Evolutionary conservation across 2,797 vertebrate species (phyloP).

Genomic region (Rhabdomys pumilio): DNA sequence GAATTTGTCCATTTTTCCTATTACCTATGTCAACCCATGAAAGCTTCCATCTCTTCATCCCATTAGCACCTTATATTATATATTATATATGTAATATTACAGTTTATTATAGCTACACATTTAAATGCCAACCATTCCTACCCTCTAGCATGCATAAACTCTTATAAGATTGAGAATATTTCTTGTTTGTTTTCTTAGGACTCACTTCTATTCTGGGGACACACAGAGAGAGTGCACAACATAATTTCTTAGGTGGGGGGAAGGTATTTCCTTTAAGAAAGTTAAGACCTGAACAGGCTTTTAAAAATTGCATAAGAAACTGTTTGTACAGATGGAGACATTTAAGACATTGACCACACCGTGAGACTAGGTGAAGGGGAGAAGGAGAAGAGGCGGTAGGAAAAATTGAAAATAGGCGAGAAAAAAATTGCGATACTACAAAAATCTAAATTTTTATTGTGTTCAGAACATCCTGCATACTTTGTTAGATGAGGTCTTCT

Average conservation of each 20-base stretch:
- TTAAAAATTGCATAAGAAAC: background rate
- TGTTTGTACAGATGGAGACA: background rate
- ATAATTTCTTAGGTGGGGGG: background rate
- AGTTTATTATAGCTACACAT: background rate
- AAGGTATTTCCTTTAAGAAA: background rate
- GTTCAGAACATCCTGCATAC: background rate
- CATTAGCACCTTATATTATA: background rate
- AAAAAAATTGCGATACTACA: background rate
- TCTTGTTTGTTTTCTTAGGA: slow-evolving; percentile 54
- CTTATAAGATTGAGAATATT: background rate
- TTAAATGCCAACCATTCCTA: background rate
- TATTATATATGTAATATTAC: background rate
- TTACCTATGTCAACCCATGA: background rate
- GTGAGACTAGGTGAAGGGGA: background rate
- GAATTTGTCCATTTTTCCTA: background rate
- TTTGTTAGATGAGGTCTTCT: slow-evolving; percentile 31
- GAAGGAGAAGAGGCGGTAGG: background rate
- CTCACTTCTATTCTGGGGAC: background rate
- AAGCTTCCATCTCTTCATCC: background rate
- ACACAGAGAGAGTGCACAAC: background rate
- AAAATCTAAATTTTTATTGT: slow-evolving; percentile 17
- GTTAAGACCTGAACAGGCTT: background rate
- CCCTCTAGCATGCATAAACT: background rate
- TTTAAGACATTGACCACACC: background rate
- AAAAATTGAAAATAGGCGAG: background rate